phyloP scores from a whole-genome alignment of 2,888 invertebrate genomes.

The Minunthozetes semirufus region DNA sequence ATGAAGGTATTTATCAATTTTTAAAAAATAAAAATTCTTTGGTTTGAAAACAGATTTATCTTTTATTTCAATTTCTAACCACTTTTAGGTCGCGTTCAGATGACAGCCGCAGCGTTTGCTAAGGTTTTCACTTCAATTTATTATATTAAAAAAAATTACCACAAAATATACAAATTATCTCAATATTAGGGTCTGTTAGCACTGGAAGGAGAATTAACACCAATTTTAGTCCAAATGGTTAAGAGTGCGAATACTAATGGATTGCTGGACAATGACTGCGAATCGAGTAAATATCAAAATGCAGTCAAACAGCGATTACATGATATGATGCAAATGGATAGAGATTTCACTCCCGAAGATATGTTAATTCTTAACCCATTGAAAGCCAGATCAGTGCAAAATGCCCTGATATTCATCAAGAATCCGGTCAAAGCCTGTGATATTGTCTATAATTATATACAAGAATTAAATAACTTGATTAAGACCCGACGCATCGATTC shows the following conservation, averaged over 20 bases:
- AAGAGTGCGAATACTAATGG: constrained; percentile 91
- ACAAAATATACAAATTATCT: too few relatives aligned
- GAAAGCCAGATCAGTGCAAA: constrained; percentile 65
- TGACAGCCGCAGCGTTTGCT: constrained; percentile 99
- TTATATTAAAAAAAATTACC: too few relatives aligned
- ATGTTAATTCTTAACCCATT: constrained; percentile 83
- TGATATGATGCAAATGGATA: constrained; percentile 81
- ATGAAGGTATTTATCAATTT: constrained; percentile 79
- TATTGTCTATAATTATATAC: constrained; percentile 78
- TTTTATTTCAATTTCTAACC: not conserved
- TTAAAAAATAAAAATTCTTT: too few relatives aligned
- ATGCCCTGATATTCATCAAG: constrained; percentile 88
- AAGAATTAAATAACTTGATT: constrained; percentile 76
- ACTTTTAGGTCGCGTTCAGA: constrained; percentile 73
- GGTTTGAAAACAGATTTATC: not conserved
- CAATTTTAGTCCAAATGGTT: constrained; percentile 97
- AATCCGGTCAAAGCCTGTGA: constrained; percentile 91
- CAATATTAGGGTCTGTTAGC: constrained; percentile 70
- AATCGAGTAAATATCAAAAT: constrained; percentile 88
- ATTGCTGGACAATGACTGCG: constrained; percentile 92
- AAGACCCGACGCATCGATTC: constrained; percentile 76
- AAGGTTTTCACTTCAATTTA: too few relatives aligned
- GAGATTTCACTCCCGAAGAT: constrained; percentile 76
- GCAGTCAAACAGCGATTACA: constrained; percentile 92
- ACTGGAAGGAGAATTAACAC: constrained; percentile 94